Evolutionary conservation across 2,113 vertebrate genomes (phyloP).

Genomic region (Romanogobio albipinnatus): DNA sequence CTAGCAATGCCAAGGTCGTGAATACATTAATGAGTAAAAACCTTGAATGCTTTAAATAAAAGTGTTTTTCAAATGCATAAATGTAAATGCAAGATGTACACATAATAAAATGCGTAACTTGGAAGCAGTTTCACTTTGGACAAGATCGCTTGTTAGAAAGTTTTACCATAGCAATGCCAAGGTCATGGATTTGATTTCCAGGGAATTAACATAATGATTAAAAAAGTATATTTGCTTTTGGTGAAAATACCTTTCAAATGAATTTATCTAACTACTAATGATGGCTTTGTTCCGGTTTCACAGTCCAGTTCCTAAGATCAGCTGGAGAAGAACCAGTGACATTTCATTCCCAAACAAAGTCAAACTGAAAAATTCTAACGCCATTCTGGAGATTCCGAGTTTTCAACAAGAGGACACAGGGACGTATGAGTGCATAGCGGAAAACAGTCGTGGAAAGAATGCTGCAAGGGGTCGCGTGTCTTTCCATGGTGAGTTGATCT

Average conservation of each 20-base stretch:
- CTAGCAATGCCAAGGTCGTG: neutral
- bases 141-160: neutral
- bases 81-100: neutral
- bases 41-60: neutral
- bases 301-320: constrained; percentile 93
- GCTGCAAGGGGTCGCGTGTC: constrained; percentile 87
- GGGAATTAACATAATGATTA: neutral
- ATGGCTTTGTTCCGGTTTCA: constrained; percentile 51
- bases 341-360: constrained; percentile 88
- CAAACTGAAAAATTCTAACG: constrained; percentile 85
- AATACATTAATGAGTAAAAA: neutral
- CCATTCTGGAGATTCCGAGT: constrained; percentile 88
- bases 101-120: neutral
- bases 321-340: constrained; percentile 90
- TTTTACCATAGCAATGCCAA: neutral
- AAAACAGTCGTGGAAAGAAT: constrained; percentile 92
- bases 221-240: neutral
- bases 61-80: neutral
- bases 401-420: constrained; percentile 94
- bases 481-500: constrained; percentile 84
- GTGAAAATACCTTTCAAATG: neutral
- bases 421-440: constrained; percentile 89
- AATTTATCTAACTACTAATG: constrained; percentile 41
- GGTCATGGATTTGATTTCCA: neutral
- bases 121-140: neutral